Conservation (phyloP, 2,888 invertebrate species). For the Synergus laeviventris region DNA sequence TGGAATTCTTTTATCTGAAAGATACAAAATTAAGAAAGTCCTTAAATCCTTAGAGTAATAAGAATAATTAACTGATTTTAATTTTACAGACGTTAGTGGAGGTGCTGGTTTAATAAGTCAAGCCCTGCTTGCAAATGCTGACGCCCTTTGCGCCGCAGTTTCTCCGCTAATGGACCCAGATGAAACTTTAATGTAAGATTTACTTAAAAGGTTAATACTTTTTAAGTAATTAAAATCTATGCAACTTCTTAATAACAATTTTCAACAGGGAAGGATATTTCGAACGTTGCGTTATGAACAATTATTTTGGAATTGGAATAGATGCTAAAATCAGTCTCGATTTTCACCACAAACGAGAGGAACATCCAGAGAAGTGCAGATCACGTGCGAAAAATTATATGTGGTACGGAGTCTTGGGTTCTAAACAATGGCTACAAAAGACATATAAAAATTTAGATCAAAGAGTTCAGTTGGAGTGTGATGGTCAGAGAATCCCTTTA, state of each 20-base stretch:
- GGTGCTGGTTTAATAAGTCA: conserved; percentile 94
- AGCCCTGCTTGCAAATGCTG: conserved; percentile 96
- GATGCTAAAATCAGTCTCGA: conserved; percentile 98
- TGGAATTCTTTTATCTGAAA: conserved; percentile 11
- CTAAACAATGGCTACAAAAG: conserved; percentile 89
- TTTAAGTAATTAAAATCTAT: conserved; percentile 5
- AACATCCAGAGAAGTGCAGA: conserved; percentile 96
- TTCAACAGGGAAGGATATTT: conserved; percentile 86
- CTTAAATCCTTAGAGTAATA: too few species aligned
- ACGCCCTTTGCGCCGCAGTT: conserved; percentile 97
- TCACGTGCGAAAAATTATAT: conserved; percentile 96
- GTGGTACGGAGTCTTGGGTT: conserved; percentile 93
- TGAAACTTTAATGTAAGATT: conserved; percentile 83
- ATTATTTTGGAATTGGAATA: conserved; percentile 98
- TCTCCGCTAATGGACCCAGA: conserved; percentile 96
- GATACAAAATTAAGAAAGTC: not conserved
- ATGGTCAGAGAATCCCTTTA: conserved; percentile 95
- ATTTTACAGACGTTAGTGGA: conserved; percentile 80
- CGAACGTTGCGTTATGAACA: conserved; percentile 98
- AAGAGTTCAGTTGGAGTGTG: conserved; percentile 95
- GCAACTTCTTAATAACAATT: not conserved
- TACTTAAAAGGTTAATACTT: conserved; percentile 2
- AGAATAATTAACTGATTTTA: not conserved
- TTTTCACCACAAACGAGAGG: conserved; percentile 97
- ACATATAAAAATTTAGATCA: conserved; percentile 98